Percentiles rank a stretch among this genome's conserved stretches.
These are phyloP conservation scores for Oceanodroma leucorhoa DNA, from an alignment of 2,797 vertebrate species.

Conservation along the genomic window DNA sequence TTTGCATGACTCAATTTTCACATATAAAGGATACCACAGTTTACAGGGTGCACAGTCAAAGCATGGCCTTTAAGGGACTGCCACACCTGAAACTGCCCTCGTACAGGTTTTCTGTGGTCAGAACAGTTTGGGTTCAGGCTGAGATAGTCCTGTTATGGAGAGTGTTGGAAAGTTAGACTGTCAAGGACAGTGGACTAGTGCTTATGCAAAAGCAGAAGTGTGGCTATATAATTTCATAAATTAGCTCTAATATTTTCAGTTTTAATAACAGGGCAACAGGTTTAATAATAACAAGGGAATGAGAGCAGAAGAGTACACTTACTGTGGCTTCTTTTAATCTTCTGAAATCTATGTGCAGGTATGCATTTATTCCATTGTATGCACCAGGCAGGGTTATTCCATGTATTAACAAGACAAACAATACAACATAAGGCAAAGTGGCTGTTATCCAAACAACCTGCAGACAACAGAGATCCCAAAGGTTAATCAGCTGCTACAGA, in stretches of 20 bases:
- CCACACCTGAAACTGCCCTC: neutral
- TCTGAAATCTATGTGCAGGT: slow-evolving; percentile 92
- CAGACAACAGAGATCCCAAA: slow-evolving; percentile 14
- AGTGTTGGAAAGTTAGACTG: neutral
- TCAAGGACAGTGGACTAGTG: neutral
- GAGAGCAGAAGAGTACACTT: slow-evolving; percentile 46
- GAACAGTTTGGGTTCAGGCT: neutral
- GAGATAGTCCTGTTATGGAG: neutral
- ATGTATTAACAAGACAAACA: slow-evolving; percentile 92
- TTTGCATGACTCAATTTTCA: neutral
- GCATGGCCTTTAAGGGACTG: neutral
- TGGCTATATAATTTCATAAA: neutral
- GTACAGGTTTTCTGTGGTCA: neutral
- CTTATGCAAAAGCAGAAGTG: neutral
- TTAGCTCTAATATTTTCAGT: neutral
- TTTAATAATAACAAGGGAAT: neutral
- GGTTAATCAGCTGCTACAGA: neutral
- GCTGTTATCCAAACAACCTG: slow-evolving; percentile 99
- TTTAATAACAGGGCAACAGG: neutral
- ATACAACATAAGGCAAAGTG: slow-evolving; percentile 94
- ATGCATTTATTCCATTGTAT: slow-evolving; percentile 89
- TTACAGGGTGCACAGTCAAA: neutral
- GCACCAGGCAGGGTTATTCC: slow-evolving; percentile 93
- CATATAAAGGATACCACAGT: neutral
- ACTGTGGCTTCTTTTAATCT: slow-evolving; percentile 91